Evolutionary conservation across 2,888 invertebrate genomes (phyloP).

Genomic region (Drosophila paranaensis): DNA sequence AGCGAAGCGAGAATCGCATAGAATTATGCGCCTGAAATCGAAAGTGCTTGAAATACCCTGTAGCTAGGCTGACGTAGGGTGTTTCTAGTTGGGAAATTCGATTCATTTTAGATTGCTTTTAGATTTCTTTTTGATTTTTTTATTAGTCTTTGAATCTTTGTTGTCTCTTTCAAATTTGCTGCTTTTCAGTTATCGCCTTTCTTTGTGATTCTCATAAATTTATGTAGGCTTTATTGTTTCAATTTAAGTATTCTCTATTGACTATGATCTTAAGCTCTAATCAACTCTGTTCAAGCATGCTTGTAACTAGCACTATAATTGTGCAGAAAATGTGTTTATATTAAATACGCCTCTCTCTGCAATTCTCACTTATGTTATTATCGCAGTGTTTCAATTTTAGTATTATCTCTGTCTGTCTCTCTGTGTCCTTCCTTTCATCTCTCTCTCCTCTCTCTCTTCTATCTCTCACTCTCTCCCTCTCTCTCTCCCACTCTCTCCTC

Average conservation of each 20-base stretch:
- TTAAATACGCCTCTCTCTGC: background rate
- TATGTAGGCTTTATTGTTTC: background rate
- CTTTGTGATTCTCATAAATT: background rate
- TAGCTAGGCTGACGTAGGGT: background rate
- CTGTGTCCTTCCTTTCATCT: no score
- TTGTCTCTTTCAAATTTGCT: no score
- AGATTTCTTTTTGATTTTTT: background rate
- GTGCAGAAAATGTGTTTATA: no score
- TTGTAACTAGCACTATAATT: no score
- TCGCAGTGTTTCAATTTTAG: no score
- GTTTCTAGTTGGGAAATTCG: background rate
- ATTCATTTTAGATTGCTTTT: background rate
- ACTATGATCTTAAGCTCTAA: no score
- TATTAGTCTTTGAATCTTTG: no score
- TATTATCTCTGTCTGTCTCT: no score
- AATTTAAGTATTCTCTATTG: no score
- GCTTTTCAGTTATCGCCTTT: no score
- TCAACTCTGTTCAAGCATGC: no score
- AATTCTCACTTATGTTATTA: background rate
- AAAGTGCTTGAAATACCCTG: slow-evolving; percentile 26
- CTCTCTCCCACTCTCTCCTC: background rate
- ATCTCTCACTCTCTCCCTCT: background rate
- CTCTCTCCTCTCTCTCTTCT: no score
- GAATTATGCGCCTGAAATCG: slow-evolving; percentile 33
- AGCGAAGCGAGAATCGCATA: slow-evolving; percentile 21